Percentiles rank a stretch among this genome's conserved stretches.
Evolutionary conservation across 2,113 vertebrate species (phyloP).

Genomic region (Burhinus oedicnemus): DNA sequence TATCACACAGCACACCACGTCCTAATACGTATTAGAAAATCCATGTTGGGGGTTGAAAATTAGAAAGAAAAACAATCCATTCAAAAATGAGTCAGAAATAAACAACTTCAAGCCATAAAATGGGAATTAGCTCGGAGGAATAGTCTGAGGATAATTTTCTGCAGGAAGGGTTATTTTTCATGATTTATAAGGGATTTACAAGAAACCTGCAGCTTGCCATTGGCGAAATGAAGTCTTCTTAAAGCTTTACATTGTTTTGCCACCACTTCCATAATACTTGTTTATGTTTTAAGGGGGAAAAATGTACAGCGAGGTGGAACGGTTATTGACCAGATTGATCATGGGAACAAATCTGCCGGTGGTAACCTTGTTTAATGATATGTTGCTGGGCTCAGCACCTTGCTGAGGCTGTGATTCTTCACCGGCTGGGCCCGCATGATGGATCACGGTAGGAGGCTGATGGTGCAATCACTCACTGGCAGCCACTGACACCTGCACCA

Average conservation of each 20-base stretch:
- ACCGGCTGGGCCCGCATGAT: slow-evolving; percentile 89
- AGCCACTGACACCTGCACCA: slow-evolving; percentile 83
- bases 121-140: slow-evolving; percentile 64
- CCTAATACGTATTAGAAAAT: neutral
- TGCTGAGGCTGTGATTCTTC: slow-evolving; percentile 83
- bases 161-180: slow-evolving; percentile 62
- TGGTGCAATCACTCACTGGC: slow-evolving; percentile 97
- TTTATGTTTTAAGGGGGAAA: slow-evolving; percentile 63
- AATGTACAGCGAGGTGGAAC: slow-evolving; percentile 74
- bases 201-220: slow-evolving; percentile 40
- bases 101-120: slow-evolving; percentile 57
- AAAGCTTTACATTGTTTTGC: slow-evolving; percentile 51
- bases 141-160: slow-evolving; percentile 49
- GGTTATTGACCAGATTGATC: slow-evolving; percentile 87
- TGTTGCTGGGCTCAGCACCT: slow-evolving; percentile 88
- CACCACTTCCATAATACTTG: slow-evolving; percentile 67
- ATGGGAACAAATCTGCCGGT: slow-evolving; percentile 84
- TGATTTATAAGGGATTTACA: slow-evolving; percentile 57
- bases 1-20: neutral
- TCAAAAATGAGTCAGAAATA: slow-evolving; percentile 50
- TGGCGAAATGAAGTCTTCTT: slow-evolving; percentile 53
- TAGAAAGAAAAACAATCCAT: slow-evolving; percentile 2
- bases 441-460: slow-evolving; percentile 94
- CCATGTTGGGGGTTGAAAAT: neutral
- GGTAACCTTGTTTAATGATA: slow-evolving; percentile 95